phyloP scores from a whole-genome alignment of 1,140 invertebrate species.

The Drosophila guanche region DNA sequence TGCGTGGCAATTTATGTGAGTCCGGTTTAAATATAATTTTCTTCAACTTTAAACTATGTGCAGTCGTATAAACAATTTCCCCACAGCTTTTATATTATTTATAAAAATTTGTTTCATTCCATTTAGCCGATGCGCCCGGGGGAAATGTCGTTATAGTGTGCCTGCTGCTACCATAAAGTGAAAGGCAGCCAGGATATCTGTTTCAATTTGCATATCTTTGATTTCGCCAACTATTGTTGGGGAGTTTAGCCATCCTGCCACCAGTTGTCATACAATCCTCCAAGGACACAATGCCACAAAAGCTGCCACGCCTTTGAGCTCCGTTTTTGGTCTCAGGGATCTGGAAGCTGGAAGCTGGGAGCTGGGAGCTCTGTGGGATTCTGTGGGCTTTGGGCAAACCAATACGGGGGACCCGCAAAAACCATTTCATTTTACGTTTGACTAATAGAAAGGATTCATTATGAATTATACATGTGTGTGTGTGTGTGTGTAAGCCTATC shows the following conservation, averaged over 20 bases:
- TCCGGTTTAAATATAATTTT: slow-evolving; percentile 44
- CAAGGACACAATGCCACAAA: slow-evolving; percentile 74
- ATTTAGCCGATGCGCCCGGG: slow-evolving; percentile 60
- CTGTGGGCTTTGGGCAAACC: too few relatives aligned
- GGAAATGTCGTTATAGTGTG: slow-evolving; percentile 73
- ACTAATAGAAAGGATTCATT: slow-evolving; percentile 82
- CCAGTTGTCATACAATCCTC: slow-evolving; percentile 58
- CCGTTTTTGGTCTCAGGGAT: slow-evolving; percentile 16
- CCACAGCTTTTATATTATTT: slow-evolving; percentile 74
- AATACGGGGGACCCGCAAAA: slow-evolving; percentile 10
- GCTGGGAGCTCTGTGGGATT: too few relatives aligned
- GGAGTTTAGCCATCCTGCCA: slow-evolving; percentile 9
- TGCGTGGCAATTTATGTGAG: slow-evolving; percentile 74
- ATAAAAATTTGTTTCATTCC: slow-evolving; percentile 62
- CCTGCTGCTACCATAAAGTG: slow-evolving; percentile 57
- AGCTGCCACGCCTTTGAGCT: slow-evolving; percentile 48
- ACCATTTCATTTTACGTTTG: slow-evolving; percentile 79
- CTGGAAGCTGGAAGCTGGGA: too few relatives aligned
- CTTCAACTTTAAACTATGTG: slow-evolving; percentile 68
- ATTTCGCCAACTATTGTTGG: slow-evolving; percentile 58
- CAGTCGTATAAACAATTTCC: slow-evolving; percentile 73
- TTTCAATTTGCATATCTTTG: slow-evolving; percentile 82
- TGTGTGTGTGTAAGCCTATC: slow-evolving; percentile 27
- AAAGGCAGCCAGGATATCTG: slow-evolving; percentile 57
- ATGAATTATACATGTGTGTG: slow-evolving; percentile 76